Conservation (phyloP, 2,888 invertebrate species). For the Rhopalosiphum nymphaeae region DNA sequence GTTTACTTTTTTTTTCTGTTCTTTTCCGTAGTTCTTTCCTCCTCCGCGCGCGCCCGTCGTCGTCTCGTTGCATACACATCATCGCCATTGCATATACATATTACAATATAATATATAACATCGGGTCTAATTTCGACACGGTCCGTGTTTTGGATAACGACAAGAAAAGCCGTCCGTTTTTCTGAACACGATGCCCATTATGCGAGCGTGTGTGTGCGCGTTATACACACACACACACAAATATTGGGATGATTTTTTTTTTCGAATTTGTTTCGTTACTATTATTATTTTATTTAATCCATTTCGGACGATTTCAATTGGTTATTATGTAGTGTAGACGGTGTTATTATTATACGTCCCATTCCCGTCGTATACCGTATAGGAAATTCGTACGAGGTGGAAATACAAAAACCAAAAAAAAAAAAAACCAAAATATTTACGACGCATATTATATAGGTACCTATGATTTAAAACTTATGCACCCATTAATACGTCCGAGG, state of each 20-base stretch:
- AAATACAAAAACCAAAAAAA: not conserved
- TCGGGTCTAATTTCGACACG: constrained; percentile 59
- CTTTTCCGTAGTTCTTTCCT: constrained; percentile 9
- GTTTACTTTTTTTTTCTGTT: not conserved
- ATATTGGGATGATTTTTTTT: constrained; percentile 15
- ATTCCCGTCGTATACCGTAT: not conserved
- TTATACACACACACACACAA: not conserved
- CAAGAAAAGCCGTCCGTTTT: constrained; percentile 31
- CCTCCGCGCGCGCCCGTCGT: not conserved
- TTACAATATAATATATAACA: not conserved
- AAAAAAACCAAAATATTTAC: not conserved
- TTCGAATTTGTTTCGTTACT: not conserved
- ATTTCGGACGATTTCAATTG: constrained; percentile 40
- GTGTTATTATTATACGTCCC: not conserved
- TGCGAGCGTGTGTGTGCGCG: not conserved
- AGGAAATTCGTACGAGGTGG: constrained; percentile 9
- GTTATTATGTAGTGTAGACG: not conserved
- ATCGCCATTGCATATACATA: not conserved
- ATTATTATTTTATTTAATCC: constrained; percentile 30
- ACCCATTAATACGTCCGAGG: constrained; percentile 11
- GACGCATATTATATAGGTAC: not conserved
- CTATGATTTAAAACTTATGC: not conserved
- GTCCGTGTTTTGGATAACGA: constrained; percentile 60
- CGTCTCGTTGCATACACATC: not conserved
- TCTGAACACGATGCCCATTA: not conserved